phyloP scores from a whole-genome alignment of 2,113 vertebrate genomes.

The Pyxicephalus adspersus region DNA sequence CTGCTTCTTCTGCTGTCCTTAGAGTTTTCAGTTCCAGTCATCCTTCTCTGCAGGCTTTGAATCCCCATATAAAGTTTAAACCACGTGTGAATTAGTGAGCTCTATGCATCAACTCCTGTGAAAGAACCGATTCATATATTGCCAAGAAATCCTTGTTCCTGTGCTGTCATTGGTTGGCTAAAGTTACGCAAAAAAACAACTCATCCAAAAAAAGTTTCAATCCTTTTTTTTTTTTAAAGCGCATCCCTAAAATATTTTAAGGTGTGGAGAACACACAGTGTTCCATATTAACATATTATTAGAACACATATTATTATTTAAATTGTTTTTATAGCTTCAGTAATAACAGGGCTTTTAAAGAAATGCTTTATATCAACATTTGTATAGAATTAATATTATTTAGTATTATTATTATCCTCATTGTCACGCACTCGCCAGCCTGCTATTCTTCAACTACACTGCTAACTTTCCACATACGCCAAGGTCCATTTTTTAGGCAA shows the following conservation, averaged over 20 bases:
- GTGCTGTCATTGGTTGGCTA: slow-evolving; percentile 61
- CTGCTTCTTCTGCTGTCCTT: slow-evolving; percentile 52
- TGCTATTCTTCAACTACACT: too few species aligned
- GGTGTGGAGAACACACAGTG: neutral
- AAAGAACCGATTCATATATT: slow-evolving; percentile 52
- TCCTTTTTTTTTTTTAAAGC: slow-evolving; percentile 42
- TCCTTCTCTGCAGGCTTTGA: slow-evolving; percentile 59
- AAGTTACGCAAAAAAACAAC: slow-evolving; percentile 64
- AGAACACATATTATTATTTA: neutral
- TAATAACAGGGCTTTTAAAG: neutral
- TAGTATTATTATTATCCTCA: too few species aligned
- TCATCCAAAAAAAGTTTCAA: slow-evolving; percentile 60
- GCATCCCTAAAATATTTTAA: neutral
- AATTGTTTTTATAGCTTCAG: too few species aligned
- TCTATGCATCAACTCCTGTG: slow-evolving; percentile 58
- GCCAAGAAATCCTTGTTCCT: slow-evolving; percentile 63
- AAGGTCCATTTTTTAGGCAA: too few species aligned
- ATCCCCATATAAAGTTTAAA: slow-evolving; percentile 65
- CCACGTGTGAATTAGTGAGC: slow-evolving; percentile 63
- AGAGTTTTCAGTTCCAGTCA: slow-evolving; percentile 58
- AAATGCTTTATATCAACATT: too few species aligned
- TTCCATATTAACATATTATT: slow-evolving; percentile 1
- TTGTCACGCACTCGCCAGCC: too few species aligned
- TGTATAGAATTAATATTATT: too few species aligned
- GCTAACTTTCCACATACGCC: too few species aligned